A percentile compares a stretch with the other conserved stretches of the same genome.
Evolutionary conservation across 2,888 invertebrate species (phyloP).

Genomic region (Tipula helvola): DNA sequence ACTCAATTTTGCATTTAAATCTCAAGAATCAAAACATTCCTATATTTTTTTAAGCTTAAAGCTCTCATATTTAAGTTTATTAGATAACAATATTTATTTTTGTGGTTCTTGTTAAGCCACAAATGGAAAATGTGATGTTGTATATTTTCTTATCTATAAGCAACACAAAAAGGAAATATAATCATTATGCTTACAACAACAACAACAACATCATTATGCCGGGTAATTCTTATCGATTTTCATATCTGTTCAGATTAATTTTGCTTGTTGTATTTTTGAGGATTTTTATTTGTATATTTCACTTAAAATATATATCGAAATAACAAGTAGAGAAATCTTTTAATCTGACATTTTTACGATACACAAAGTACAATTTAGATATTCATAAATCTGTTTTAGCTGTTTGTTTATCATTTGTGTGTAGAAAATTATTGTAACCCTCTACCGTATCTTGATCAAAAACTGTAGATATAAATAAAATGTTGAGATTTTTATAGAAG

Average conservation of each 20-base stretch:
- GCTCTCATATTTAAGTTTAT: no score
- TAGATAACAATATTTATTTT: not conserved
- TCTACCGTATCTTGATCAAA: no score
- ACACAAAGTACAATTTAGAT: not conserved
- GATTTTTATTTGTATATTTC: not conserved
- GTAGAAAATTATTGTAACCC: not conserved
- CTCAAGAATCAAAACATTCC: no score
- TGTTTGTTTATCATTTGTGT: not conserved
- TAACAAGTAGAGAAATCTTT: not conserved
- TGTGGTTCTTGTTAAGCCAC: not conserved
- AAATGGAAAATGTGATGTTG: not conserved
- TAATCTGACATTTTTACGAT: constrained; percentile 4
- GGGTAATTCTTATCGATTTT: not conserved
- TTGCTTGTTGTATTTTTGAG: not conserved
- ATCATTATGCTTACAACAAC: not conserved
- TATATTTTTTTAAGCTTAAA: no score
- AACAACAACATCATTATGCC: not conserved
- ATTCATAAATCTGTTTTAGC: not conserved
- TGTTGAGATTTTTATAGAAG: no score
- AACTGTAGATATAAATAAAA: no score
- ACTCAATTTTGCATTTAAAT: no score
- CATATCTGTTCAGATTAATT: not conserved
- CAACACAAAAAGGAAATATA: not conserved
- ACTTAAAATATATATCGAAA: not conserved
- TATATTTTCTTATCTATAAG: not conserved